These are phyloP conservation scores for Drosophila koepferae DNA, from an alignment of 2,888 invertebrate species.

Conservation along the genomic window DNA sequence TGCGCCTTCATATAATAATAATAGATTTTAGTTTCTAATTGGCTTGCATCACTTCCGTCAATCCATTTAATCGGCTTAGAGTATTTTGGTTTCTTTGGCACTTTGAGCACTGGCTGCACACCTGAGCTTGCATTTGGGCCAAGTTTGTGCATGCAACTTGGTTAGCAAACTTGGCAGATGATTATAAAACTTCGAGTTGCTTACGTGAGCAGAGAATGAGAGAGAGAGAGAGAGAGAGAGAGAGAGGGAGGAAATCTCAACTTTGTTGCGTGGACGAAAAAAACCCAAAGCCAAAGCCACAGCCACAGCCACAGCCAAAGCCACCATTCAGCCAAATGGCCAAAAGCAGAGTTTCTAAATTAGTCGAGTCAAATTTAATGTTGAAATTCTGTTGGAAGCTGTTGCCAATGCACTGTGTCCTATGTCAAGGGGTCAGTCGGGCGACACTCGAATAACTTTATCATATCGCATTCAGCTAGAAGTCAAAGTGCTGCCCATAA, in stretches of 20 bases:
- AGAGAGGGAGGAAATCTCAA: not conserved
- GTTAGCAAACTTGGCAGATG: slow-evolving; percentile 52
- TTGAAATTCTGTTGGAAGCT: slow-evolving; percentile 18
- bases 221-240: not conserved
- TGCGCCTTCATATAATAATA: not conserved
- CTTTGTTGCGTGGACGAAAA: slow-evolving; percentile 40
- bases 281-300: not conserved
- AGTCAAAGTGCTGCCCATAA: slow-evolving; percentile 15
- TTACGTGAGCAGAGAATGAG: slow-evolving; percentile 52
- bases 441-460: slow-evolving; percentile 23
- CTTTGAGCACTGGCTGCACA: slow-evolving; percentile 2
- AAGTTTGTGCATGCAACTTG: slow-evolving; percentile 53
- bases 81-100: not conserved
- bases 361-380: slow-evolving; percentile 36
- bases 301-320: not conserved
- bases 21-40: not conserved
- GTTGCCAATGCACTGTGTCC: slow-evolving; percentile 29
- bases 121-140: slow-evolving; percentile 38
- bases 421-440: slow-evolving; percentile 20
- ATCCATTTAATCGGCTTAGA: not conserved
- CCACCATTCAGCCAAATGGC: not conserved
- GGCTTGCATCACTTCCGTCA: not conserved
- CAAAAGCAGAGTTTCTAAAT: slow-evolving; percentile 42
- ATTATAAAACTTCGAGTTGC: slow-evolving; percentile 64
- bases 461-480: slow-evolving; percentile 33